Conservation (phyloP, 1,140 invertebrate species). For the Ericerus pela region DNA sequence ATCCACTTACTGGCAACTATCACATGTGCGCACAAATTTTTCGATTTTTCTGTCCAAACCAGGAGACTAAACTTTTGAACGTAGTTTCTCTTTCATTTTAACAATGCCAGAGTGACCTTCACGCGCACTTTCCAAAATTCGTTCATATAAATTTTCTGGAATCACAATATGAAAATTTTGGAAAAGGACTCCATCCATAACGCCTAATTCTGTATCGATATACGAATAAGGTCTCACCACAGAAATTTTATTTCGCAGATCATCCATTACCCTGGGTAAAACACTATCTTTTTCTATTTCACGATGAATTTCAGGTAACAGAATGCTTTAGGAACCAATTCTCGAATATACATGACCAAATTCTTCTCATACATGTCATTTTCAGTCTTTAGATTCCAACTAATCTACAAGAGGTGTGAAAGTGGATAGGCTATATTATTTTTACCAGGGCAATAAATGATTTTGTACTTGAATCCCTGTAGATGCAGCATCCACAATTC, state of each 20-base stretch:
- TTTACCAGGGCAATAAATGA: neutral
- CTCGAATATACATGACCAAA: neutral
- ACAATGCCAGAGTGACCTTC: constrained; percentile 27
- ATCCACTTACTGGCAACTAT: constrained; percentile 15
- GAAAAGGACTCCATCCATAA: constrained; percentile 15
- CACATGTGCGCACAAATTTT: constrained; percentile 23
- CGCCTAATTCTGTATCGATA: neutral
- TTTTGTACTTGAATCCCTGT: neutral
- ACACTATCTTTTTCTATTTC: neutral
- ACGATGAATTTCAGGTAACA: neutral
- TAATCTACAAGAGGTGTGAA: neutral
- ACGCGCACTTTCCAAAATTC: constrained; percentile 24
- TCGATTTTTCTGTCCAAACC: constrained; percentile 27
- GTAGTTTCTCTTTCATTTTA: constrained; percentile 25
- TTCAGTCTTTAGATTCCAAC: neutral
- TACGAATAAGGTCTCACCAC: neutral
- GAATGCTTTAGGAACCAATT: neutral
- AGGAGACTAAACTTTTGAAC: constrained; percentile 31
- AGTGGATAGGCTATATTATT: constrained; percentile 10
- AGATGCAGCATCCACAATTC: neutral
- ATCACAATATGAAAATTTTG: constrained; percentile 21
- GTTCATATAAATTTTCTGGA: constrained; percentile 18
- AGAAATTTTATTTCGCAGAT: neutral
- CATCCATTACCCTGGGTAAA: neutral
- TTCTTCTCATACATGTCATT: neutral